Base-by-base conservation (phyloP, 2,113 vertebrate genomes). In the Leptosomus discolor region DNA sequence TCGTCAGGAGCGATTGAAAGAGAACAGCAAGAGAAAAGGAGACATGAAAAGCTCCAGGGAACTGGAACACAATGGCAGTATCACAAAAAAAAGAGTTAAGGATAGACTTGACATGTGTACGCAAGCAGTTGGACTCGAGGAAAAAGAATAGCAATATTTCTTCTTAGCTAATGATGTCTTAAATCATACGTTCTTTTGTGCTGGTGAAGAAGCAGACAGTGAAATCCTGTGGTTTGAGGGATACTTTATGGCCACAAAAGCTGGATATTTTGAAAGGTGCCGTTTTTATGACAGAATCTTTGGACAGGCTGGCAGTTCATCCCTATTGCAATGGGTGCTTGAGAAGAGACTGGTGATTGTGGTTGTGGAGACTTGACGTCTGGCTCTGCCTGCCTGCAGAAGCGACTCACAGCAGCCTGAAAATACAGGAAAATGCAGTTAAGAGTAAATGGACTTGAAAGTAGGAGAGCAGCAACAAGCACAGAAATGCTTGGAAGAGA, bases 1-100 rank as follows among this genome's bases (percentile, higher is more conserved):
- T 41, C 2, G 1, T 46, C 9, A 8, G 1, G 8, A 60, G n/a
- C 0, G 0, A 24, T 3, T 53, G 39, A 81, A 65, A 70, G 56
- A 64, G 24, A 75, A 27, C 29, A 57, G 27, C 16, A 58, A 51
- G 29, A n/a, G 34, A 56, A 64, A 41, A 30, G 10, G 41, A 61
- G 20, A 43, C 1, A 1, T 1, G 2, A 4, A 75, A 63, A 64
- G 18, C 29, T 81, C 21, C 20, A 12, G 21, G 30, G 50, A 64
- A 21, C 29, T 90, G 63, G 29, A 51, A 64, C 12, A n/a, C 61
- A n/a, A 18, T 36, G 37, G 15, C 46, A 77, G 14, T 51, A 46
- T n/a, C 14, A 16, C 23, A 21, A 56, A 56, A 56, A 56, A 60
- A 48, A 69, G 23, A 69, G 9, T 70, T 20, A 41, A 79, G 60